Evolutionary conservation across 2,888 invertebrate genomes (phyloP).

Genomic region (Yponomeuta sedellus): DNA sequence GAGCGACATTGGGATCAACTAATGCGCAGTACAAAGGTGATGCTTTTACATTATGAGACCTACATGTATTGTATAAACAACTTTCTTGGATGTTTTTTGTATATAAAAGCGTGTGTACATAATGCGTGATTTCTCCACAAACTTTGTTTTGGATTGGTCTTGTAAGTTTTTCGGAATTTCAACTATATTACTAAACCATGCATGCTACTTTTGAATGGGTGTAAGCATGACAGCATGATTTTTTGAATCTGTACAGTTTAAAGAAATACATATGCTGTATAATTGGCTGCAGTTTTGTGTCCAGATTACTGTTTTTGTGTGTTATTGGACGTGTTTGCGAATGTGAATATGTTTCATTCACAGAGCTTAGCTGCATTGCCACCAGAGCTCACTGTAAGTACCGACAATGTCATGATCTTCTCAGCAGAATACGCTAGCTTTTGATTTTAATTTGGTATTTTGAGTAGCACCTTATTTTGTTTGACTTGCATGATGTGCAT

Average conservation of each 20-base stretch:
- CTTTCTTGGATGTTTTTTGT: background rate
- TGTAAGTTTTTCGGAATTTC: constrained; percentile 7
- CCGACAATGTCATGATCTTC: constrained; percentile 28
- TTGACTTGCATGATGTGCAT: constrained; percentile 3
- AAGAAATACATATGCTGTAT: constrained; percentile 7
- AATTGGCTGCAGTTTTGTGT: constrained; percentile 19
- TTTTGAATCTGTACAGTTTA: constrained; percentile 11
- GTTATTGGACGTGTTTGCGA: constrained; percentile 37
- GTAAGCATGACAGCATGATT: constrained; percentile 8
- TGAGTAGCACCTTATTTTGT: constrained; percentile 11
- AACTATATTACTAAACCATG: background rate
- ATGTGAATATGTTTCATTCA: constrained; percentile 77
- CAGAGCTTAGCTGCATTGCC: constrained; percentile 90
- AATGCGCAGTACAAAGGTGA: constrained; percentile 96
- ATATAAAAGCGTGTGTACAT: constrained; percentile 6
- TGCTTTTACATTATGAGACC: background rate
- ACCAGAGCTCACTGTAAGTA: constrained; percentile 88
- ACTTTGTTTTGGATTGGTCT: constrained; percentile 9
- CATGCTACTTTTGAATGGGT: constrained; percentile 1
- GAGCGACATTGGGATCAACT: constrained; percentile 98
- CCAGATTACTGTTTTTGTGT: constrained; percentile 23
- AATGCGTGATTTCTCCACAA: constrained; percentile 8
- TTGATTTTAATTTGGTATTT: background rate
- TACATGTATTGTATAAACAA: background rate
- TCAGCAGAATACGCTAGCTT: constrained; percentile 15